These are phyloP conservation scores for Clarias laeviceps DNA, from an alignment of 2,797 vertebrate species.

Conservation along the genomic window DNA sequence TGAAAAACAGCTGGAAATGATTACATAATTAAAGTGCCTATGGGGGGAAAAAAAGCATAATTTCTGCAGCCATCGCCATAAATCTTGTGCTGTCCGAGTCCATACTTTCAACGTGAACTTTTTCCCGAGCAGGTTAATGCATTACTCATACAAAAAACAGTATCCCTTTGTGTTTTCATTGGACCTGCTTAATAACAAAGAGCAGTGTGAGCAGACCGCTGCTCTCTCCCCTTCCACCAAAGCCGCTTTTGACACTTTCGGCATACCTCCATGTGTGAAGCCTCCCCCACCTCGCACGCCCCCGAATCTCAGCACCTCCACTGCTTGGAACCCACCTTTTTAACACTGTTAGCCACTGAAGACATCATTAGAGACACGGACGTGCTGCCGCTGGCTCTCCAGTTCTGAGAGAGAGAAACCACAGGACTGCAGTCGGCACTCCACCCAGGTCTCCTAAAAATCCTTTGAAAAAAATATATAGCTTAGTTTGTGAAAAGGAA, in stretches of 20 bases:
- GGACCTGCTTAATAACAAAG: slow-evolving; percentile 93
- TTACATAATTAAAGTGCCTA: slow-evolving; percentile 98
- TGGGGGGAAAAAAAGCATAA: slow-evolving; percentile 92
- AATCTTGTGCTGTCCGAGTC: slow-evolving; percentile 96
- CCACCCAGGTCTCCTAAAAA: slow-evolving; percentile 14
- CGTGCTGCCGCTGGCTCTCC: slow-evolving; percentile 53
- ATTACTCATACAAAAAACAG: slow-evolving; percentile 92
- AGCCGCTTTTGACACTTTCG: slow-evolving; percentile 67
- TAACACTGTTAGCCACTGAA: slow-evolving; percentile 29
- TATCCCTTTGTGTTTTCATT: slow-evolving; percentile 90
- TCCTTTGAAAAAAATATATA: background rate
- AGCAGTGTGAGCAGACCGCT: slow-evolving; percentile 54
- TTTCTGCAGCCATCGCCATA: slow-evolving; percentile 94
- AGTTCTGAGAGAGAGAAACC: background rate
- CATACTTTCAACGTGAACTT: slow-evolving; percentile 84
- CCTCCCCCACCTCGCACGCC: background rate
- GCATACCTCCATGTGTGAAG: slow-evolving; percentile 68
- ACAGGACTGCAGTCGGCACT: slow-evolving; percentile 11
- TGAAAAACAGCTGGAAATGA: slow-evolving; percentile 96
- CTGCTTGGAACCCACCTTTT: slow-evolving; percentile 38
- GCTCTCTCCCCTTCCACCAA: slow-evolving; percentile 46
- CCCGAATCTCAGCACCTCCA: background rate
- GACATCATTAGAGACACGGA: slow-evolving; percentile 46
- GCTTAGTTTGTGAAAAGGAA: background rate
- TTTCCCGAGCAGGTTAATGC: slow-evolving; percentile 83